Conservation (phyloP, 2,113 vertebrate species). For the Bos javanicus region DNA sequence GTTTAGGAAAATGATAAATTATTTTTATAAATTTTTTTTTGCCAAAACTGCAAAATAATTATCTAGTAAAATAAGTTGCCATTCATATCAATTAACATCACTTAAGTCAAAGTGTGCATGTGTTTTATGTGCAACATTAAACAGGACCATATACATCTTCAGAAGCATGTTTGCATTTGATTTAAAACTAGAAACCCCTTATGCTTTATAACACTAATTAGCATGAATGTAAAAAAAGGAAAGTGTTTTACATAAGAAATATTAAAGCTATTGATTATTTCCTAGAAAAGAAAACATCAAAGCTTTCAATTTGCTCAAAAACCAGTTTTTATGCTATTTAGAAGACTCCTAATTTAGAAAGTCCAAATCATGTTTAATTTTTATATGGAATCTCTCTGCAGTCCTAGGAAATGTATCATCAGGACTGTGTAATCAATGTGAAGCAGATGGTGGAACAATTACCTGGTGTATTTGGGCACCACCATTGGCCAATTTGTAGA, state of each 20-base stretch:
- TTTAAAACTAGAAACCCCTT: not conserved
- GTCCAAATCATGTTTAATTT: not conserved
- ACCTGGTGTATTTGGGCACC: not conserved
- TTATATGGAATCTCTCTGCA: not conserved
- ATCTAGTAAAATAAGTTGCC: not conserved
- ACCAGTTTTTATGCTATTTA: not conserved
- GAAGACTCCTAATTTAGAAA: constrained; percentile 17
- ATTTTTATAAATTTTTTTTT: not conserved
- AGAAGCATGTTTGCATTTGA: not conserved
- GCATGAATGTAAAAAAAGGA: not conserved
- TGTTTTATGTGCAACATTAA: not conserved
- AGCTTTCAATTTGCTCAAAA: not conserved
- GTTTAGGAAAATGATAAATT: not conserved
- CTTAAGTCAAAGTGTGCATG: not conserved
- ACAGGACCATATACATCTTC: not conserved
- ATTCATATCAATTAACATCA: not conserved
- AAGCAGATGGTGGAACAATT: constrained; percentile 27
- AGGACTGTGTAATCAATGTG: constrained; percentile 13
- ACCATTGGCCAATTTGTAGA: not conserved
- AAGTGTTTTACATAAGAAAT: not conserved
- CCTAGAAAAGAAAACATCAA: not conserved
- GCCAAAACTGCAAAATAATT: not conserved
- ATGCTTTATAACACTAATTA: not conserved
- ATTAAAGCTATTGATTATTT: not conserved
- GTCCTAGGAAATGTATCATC: constrained; percentile 1